Base-by-base conservation (phyloP, 2,888 invertebrate genomes). In the Melipona bicolor region DNA sequence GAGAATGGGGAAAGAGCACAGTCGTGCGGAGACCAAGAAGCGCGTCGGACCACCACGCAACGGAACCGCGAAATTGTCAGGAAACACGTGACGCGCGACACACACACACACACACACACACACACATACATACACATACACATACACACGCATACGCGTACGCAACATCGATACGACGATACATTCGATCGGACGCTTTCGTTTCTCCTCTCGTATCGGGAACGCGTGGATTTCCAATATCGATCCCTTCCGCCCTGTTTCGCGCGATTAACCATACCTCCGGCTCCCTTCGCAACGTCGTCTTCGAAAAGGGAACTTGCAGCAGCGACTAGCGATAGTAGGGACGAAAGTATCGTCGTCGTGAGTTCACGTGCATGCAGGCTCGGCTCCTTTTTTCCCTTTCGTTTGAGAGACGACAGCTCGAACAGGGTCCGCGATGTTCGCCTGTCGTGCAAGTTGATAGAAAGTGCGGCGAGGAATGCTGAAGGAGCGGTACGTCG, bases 21-120 rank as follows among this genome's bases (percentile, higher is more conserved):
- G 93, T 93, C 92, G 92, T 77, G 87, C 92, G 86, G 89, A 88
- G 91, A 90, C 93, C 91, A 91, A 93, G 91, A 91, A 80, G 86
- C 91, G 89, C 87, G 90, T 85, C 90, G 91, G 93, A 92, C 86
- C 91, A 91, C 86, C 91, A 70, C 84, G 80, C 77, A 68, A 85
- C 88, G 78, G 74, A 77, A 77, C 77, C 81, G 79, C 77, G 61
- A 77, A 78, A 76, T 79, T 71, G 32, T 74, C 80, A 59, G 43
- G 32, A 32, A 79, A 74, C 92, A 91, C 90, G 90, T 92, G 90
- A 89, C 80, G 24, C 13, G 36, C 27, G n/a, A 54, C 27, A 24
- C 15, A 61, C 3, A 3, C 15, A 61, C 61, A 6, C 43, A 43
- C 9, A 11, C 43, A 36, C 36, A 1, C 9, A 36, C 36, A 1